Base-by-base conservation (phyloP, 2,888 invertebrate genomes). In the Macrosoma leucophasiata region DNA sequence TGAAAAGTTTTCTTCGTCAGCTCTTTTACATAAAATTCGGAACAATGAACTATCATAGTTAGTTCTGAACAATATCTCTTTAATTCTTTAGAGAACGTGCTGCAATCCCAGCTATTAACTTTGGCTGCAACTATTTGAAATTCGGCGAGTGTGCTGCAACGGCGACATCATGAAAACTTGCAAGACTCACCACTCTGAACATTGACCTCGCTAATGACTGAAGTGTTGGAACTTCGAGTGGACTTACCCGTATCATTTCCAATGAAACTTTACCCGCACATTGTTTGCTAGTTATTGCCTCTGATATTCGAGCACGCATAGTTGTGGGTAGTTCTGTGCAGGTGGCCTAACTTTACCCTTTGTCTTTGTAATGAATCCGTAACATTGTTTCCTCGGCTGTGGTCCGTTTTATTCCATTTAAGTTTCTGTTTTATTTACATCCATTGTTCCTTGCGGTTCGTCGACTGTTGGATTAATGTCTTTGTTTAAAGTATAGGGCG, bases 281-380 rank as follows among this genome's bases (percentile, higher is more conserved):
- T 38, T 47, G 48, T 47, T 37, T 25, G 33, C 15, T 14, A 25
- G 43, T 34, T 41, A 39, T 43, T 40, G 43, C 41, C 39, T 33
- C 27, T 33, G 29, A 41, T 35, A 43, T 39, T 35, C 41, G 24
- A 39, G 44, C 32, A 39, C 43, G 36, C 42, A 46, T 53, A 53
- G 49, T 52, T 54, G 36, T 5, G 34, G 36, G 40, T 47, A 43
- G 44, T 39, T 36, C 36, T 29, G 42, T 22, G 21, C 39, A 23
- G 37, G 31, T 51, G 49, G 53, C 50, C 50, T 47, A 53, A 57
- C 43, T 55, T 55, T 30, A 23, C 39, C 54, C 53, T 55, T 53
- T 57, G 55, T 51, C 45, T 46, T 36, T 29, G 40, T 47, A 52
- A 51, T 52, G 48, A 48, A 54, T 52, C 48, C 41, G 36, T 27